phyloP scores from a whole-genome alignment of 2,113 vertebrate species.

The Antigone vipio region DNA sequence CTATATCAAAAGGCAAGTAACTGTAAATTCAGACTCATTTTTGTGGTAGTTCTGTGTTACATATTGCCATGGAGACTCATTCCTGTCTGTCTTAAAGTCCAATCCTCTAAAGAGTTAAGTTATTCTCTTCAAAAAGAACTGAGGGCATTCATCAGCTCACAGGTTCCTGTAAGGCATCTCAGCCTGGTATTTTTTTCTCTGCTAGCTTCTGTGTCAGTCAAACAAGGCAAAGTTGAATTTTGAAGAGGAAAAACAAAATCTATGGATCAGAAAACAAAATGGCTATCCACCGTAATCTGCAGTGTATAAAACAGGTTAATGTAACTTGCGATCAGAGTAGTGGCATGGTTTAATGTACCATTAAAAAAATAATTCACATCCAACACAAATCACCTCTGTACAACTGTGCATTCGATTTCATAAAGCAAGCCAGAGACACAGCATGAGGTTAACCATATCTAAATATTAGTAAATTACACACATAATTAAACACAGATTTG shows the following conservation, averaged over 20 bases:
- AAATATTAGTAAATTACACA: conserved; percentile 65
- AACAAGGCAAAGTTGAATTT: not conserved
- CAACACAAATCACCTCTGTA: conserved; percentile 58
- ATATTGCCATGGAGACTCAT: conserved; percentile 16
- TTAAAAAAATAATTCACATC: conserved; percentile 26
- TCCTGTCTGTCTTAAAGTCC: not conserved
- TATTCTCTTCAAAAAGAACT: not conserved
- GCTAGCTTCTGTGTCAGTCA: not conserved
- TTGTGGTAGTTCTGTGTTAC: not conserved
- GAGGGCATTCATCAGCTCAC: not conserved
- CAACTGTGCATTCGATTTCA: not conserved
- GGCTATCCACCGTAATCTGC: not conserved
- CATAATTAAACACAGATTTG: conserved; percentile 57
- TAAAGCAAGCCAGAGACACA: conserved; percentile 45
- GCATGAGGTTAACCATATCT: conserved; percentile 57
- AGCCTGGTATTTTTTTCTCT: not conserved
- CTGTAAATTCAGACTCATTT: conserved; percentile 10
- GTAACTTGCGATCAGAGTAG: not conserved
- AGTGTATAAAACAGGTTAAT: not conserved
- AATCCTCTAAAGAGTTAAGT: not conserved
- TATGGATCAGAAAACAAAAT: not conserved
- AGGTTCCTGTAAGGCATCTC: not conserved
- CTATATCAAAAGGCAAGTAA: conserved; percentile 1
- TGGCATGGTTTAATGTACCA: conserved; percentile 2
- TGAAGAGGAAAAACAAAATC: not conserved